A percentile compares a stretch with the other conserved stretches of the same genome.
Conservation (phyloP, 2,797 vertebrate species). For the Hippopotamyrus pictus region DNA sequence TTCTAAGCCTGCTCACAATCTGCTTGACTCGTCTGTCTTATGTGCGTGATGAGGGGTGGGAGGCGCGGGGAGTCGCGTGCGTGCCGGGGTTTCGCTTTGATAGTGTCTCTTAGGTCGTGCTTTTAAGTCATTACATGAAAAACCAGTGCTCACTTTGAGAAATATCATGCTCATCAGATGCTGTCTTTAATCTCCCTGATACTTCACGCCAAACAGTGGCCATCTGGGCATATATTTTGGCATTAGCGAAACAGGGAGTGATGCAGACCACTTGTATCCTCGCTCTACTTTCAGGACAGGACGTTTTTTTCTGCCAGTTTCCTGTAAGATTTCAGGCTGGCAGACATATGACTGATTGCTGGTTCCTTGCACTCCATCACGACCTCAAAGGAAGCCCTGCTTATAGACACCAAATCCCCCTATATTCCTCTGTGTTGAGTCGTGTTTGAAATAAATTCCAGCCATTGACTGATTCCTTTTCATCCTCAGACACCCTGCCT, state of each 20-base stretch:
- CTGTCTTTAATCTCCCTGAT: slow-evolving; percentile 1
- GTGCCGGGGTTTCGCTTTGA: background rate
- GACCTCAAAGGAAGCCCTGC: background rate
- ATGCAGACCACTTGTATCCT: background rate
- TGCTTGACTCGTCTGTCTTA: background rate
- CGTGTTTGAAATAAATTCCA: background rate
- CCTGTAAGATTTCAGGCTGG: background rate
- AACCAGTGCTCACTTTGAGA: background rate
- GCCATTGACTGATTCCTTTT: background rate
- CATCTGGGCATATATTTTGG: background rate
- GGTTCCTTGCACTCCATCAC: background rate
- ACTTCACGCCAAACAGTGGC: slow-evolving; percentile 10
- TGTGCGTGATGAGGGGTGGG: background rate
- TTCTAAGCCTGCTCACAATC: background rate
- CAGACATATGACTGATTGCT: slow-evolving; percentile 7
- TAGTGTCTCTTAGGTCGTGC: background rate
- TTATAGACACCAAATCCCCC: background rate
- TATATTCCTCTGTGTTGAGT: background rate
- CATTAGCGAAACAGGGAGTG: background rate
- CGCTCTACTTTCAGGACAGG: background rate
- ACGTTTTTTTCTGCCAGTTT: background rate
- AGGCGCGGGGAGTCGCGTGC: background rate
- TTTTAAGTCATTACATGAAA: background rate
- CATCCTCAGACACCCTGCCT: background rate
- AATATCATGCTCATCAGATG: slow-evolving; percentile 13